These are phyloP conservation scores for Prenolepis imparis DNA, from an alignment of 2,888 invertebrate genomes.

Conservation along the genomic window DNA sequence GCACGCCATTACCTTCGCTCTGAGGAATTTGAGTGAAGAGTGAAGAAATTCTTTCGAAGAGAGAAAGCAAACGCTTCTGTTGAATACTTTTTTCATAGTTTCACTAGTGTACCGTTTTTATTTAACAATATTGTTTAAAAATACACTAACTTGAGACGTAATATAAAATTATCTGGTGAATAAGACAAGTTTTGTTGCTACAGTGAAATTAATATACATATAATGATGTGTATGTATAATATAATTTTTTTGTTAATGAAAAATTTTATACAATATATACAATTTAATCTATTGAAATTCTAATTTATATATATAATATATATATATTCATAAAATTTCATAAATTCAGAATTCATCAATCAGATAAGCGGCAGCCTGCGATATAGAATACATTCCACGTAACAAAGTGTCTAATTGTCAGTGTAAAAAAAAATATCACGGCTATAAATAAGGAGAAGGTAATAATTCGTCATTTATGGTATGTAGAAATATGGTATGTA, in stretches of 20 bases:
- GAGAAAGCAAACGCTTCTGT: neutral
- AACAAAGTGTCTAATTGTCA: slow-evolving; percentile 4
- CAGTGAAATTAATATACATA: neutral
- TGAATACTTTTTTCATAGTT: neutral
- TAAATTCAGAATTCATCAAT: slow-evolving; percentile 19
- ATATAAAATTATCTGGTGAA: neutral
- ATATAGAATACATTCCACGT: neutral
- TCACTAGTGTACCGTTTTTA: neutral
- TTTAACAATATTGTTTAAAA: neutral
- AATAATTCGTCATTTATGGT: slow-evolving; percentile 18
- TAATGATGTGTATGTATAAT: neutral
- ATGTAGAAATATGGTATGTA: neutral
- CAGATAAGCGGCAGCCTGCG: neutral
- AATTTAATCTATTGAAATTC: neutral
- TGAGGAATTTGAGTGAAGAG: neutral
- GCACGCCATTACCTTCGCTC: neutral
- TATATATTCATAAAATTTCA: neutral
- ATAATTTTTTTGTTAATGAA: too few relatives aligned
- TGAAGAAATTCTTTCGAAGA: neutral
- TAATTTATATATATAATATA: neutral
- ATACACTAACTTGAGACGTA: neutral
- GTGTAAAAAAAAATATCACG: neutral
- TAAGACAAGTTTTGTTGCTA: neutral
- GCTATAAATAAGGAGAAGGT: slow-evolving; percentile 1
- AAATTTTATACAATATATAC: neutral